Evolutionary conservation across 2,888 invertebrate species (phyloP).

Genomic region (Caenorhabditis uteleia): DNA sequence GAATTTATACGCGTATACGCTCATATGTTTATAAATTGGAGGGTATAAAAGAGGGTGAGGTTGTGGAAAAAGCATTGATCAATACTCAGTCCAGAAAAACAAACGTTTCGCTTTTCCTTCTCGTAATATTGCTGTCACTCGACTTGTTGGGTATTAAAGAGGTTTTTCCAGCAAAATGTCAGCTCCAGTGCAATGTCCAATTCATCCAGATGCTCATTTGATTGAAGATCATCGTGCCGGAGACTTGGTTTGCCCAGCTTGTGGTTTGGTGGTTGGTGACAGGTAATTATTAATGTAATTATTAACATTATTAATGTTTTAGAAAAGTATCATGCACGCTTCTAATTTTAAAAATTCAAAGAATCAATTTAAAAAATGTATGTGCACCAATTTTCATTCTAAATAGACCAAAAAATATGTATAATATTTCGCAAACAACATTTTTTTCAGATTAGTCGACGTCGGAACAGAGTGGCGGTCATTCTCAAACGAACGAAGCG

Average conservation of each 20-base stretch:
- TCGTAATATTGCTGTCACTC: too few species aligned
- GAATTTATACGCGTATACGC: too few species aligned
- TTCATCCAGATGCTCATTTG: conserved; percentile 92
- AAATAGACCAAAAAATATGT: too few species aligned
- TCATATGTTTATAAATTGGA: too few species aligned
- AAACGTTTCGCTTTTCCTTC: too few species aligned
- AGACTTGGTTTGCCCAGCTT: conserved; percentile 98
- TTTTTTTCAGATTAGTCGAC: conserved; percentile 79
- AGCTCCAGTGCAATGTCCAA: conserved; percentile 76
- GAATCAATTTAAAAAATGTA: too few species aligned
- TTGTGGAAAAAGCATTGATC: too few species aligned
- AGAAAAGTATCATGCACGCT: neutral
- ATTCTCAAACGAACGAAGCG: conserved; percentile 89
- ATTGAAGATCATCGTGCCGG: conserved; percentile 98
- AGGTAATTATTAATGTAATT: conserved; percentile 72
- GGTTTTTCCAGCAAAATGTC: too few species aligned
- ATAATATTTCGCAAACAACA: neutral
- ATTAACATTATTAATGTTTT: neutral
- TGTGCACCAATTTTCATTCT: too few species aligned
- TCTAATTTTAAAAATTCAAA: neutral
- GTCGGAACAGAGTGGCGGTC: conserved; percentile 99
- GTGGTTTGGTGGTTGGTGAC: conserved; percentile 99
- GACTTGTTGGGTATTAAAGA: too few species aligned
- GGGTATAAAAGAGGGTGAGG: too few species aligned
- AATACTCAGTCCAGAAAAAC: too few species aligned